Base-by-base conservation (phyloP, 1,140 invertebrate genomes). In the Solenopsis fugax region DNA sequence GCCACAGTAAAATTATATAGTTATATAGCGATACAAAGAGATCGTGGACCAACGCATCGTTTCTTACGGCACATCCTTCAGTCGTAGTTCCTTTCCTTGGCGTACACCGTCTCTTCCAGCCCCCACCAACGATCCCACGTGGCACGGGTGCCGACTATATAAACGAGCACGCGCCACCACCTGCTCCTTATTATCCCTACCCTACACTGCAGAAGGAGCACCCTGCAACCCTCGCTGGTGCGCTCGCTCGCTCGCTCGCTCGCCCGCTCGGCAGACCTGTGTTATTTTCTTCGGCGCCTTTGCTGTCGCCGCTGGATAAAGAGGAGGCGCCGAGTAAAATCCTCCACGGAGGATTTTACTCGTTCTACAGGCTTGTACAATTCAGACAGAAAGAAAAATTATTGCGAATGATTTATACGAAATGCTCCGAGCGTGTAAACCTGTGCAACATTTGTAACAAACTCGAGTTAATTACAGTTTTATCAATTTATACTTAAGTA, bases 101-200 rank as follows among this genome's bases (percentile, higher is more conserved):
- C 88, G 37, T 85, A 29, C 52, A n/a, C 62, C 34, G 60, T 75
- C 71, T 73, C 64, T 82, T 87, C 71, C 85, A 48, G 72, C 75
- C 29, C 71, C 81, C 64, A 58, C 82, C 82, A 77, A 13, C 41
- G 52, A 62, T 84, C 75, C 85, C 91, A 90, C 92, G 92, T 91
- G 90, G 87, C 89, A 89, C 56, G 90, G 80, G 52, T 85, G 78
- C 84, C 89, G 90, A 82, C 64, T 90, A 62, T 89, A 91, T 85
- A 87, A 91, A 91, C 90, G 90, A 91, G 90, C 90, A 91, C 90
- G 90, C 90, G 90, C 90, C 90, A 91, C 90, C 90, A 91, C 90
- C 90, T 91, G 90, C 90, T 91, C 86, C 89, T 91, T 91, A 91
- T 91, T 91, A 91, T 91, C 89, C 90, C 90, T 90, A 91, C 89